Conservation (phyloP, 1,140 invertebrate species). For the Argopecten irradians region DNA sequence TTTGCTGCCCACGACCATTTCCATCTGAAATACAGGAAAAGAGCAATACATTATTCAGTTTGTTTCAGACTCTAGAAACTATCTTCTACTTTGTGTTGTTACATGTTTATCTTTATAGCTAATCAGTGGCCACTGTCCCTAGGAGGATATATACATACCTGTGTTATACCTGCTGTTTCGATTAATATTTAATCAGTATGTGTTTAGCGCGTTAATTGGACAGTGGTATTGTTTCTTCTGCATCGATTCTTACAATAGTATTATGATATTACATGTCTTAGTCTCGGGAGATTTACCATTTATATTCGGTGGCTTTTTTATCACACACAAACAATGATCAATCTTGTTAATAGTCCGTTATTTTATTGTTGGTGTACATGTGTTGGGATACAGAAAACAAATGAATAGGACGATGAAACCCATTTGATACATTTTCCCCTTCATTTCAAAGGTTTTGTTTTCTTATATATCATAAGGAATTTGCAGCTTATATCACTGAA, state of each 20-base stretch:
- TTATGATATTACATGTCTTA: not conserved
- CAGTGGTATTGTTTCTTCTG: not conserved
- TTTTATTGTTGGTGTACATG: too few relatives aligned
- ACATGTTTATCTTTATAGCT: not conserved
- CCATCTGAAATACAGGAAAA: constrained; percentile 34
- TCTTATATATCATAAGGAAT: too few relatives aligned
- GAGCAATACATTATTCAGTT: not conserved
- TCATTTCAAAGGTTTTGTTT: too few relatives aligned
- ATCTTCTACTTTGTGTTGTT: not conserved
- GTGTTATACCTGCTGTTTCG: not conserved
- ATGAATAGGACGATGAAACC: too few relatives aligned
- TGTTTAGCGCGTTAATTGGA: not conserved
- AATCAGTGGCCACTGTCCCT: not conserved
- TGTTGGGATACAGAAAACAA: too few relatives aligned
- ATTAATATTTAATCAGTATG: not conserved
- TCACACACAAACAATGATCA: too few relatives aligned
- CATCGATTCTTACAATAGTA: not conserved
- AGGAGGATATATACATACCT: not conserved
- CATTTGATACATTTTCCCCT: too few relatives aligned
- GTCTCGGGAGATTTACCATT: not conserved
- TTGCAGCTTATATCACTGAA: too few relatives aligned
- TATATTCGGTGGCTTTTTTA: not conserved
- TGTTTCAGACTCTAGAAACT: not conserved
- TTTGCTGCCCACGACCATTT: constrained; percentile 24
- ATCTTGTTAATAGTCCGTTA: too few relatives aligned